Base-by-base conservation (phyloP, 2,797 vertebrate genomes). In the Denticeps clupeoides region DNA sequence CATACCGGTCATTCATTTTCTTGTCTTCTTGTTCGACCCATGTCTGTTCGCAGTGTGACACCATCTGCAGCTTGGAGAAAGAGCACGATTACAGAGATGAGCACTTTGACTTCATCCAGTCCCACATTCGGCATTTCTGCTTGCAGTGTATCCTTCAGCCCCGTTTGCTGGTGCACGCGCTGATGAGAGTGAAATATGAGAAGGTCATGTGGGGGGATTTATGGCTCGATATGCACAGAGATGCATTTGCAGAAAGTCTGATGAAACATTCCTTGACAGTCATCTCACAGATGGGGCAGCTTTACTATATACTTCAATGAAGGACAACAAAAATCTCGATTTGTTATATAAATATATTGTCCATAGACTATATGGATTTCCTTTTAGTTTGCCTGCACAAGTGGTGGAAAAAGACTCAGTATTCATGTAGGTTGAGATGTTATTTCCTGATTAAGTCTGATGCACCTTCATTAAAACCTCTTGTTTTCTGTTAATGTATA, bases 1-100 rank as follows among this genome's bases (percentile, higher is more conserved):
- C n/a, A n/a, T n/a, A n/a, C n/a, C n/a, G n/a, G n/a, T n/a, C n/a
- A n/a, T n/a, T n/a, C n/a, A n/a, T n/a, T n/a, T n/a, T n/a, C n/a
- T n/a, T n/a, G n/a, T n/a, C n/a, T n/a, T n/a, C n/a, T n/a, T n/a
- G n/a, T n/a, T n/a, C n/a, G n/a, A 19, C 8, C 9, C 7, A 8
- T 13, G 9, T 33, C 8, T 12, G 7, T 33, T 12, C 33, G 16
- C 76, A 99, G 95, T 97, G 95, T 67, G 94, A 98, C 67, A 89
- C 91, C 56, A 93, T 99, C 83, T 85, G 89, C 63, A 76, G 88
- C 41, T 67, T 99, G 87, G 94, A 98, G 83, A 99, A 97, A 72
- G 95, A 99, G 54, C 90, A 98, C 8, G 93, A 99, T 81, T 99
- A 97, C 80, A 90, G 84, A 82, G 95, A 99, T 37, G 94, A 99